These are phyloP conservation scores for Pelobates cultripes DNA, from an alignment of 2,797 vertebrate genomes.

Conservation along the genomic window DNA sequence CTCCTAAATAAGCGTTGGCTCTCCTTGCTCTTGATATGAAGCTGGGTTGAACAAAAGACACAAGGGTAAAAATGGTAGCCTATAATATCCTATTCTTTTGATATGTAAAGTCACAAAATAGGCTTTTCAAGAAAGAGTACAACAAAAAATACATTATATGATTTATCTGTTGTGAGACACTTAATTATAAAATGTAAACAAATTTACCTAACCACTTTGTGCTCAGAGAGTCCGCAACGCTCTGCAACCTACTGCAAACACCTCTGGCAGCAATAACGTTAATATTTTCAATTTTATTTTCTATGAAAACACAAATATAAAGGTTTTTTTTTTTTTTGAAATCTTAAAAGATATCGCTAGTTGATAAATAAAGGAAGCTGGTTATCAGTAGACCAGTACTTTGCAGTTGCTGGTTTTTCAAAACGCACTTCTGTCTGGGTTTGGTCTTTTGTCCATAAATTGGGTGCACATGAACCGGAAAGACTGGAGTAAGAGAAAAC, in stretches of 20 bases:
- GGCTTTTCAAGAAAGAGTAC: background rate
- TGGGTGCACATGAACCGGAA: background rate
- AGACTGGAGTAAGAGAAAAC: conserved; percentile 25
- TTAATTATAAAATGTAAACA: conserved; percentile 55
- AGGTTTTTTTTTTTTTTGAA: conserved; percentile 41
- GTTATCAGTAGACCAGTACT: conserved; percentile 35
- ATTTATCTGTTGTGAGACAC: conserved; percentile 30
- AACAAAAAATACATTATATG: conserved; percentile 33
- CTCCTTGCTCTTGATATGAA: too few relatives aligned
- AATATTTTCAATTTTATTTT: conserved; percentile 27
- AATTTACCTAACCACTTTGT: conserved; percentile 20
- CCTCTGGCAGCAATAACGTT: background rate
- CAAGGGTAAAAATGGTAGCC: too few relatives aligned
- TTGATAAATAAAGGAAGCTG: conserved; percentile 52
- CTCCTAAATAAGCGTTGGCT: too few relatives aligned
- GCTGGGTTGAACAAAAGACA: too few relatives aligned
- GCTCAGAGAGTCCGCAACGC: background rate
- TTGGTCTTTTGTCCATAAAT: conserved; percentile 42
- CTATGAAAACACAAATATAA: conserved; percentile 47
- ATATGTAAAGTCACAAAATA: background rate
- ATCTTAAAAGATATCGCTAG: conserved; percentile 29
- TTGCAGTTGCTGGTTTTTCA: conserved; percentile 21
- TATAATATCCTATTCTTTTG: too few relatives aligned
- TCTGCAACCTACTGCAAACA: background rate
- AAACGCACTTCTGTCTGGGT: conserved; percentile 33